Conservation (phyloP, 2,113 vertebrate species). For the Microtus ochrogaster region DNA sequence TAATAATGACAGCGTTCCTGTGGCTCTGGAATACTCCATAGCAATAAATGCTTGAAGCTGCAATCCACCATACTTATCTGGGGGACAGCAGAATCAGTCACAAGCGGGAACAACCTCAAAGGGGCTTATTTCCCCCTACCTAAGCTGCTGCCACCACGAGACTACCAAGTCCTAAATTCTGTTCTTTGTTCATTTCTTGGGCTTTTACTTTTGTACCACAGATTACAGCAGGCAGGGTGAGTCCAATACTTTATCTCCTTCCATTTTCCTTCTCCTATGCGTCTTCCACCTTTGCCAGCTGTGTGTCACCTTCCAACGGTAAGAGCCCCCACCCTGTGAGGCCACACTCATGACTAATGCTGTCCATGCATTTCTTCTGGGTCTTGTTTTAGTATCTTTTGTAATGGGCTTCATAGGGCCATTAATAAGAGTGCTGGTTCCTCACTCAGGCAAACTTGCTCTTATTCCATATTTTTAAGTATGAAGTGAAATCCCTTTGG, state of each 20-base stretch:
- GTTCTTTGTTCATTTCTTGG: neutral
- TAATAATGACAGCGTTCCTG: fast-evolving
- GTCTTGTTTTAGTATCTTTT: neutral
- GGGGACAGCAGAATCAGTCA: neutral
- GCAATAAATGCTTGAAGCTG: fast-evolving
- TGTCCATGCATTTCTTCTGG: neutral
- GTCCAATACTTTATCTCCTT: neutral
- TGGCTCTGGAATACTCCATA: neutral
- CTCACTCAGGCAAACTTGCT: neutral
- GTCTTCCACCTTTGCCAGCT: too few relatives aligned
- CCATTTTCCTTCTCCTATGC: too few relatives aligned
- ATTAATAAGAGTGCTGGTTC: neutral
- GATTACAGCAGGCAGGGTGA: neutral
- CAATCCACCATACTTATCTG: neutral
- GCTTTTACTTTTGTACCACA: neutral
- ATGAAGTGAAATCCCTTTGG: conserved; percentile 27
- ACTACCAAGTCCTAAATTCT: neutral
- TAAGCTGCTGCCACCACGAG: neutral
- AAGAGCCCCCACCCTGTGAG: neutral
- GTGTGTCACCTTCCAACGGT: neutral
- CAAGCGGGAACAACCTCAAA: neutral
- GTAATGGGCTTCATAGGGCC: neutral
- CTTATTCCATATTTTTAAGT: conserved; percentile 2
- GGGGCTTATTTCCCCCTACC: neutral
- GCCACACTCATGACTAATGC: neutral